Conservation (phyloP, 2,797 vertebrate genomes). For the Myotis myotis region DNA sequence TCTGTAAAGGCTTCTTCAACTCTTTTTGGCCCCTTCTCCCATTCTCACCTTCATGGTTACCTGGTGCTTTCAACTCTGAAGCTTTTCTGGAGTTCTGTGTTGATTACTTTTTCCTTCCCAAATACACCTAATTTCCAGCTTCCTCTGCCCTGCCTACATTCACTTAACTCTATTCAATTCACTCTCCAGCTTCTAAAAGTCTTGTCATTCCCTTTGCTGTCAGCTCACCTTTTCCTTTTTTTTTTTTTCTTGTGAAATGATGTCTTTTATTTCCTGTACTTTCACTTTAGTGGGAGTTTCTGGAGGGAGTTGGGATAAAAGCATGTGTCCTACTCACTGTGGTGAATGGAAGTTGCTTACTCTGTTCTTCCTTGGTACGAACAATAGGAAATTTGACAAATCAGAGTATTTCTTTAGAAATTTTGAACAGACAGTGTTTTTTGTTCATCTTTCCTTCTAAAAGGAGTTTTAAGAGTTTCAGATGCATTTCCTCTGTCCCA, state of each 20-base stretch:
- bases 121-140: not conserved
- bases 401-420: not conserved
- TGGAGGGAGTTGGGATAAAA: not conserved
- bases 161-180: not conserved
- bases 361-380: not conserved
- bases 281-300: not conserved
- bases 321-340: not conserved
- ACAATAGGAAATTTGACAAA: not conserved
- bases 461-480: not conserved
- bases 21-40: not conserved
- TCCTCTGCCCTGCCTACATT: not conserved
- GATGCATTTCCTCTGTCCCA: not conserved
- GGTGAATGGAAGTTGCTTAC: not conserved
- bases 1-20: not conserved
- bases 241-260: not conserved
- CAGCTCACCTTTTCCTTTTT: not conserved
- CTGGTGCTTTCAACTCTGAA: not conserved
- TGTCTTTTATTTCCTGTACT: not conserved
- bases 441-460: not conserved
- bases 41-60: not conserved
- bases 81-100: not conserved
- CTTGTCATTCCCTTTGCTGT: not conserved
- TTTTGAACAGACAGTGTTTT: conserved; percentile 28
- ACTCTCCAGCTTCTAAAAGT: not conserved
- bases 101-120: not conserved